Conservation (phyloP, 2,113 vertebrate genomes). For the Takifugu bimaculatus region DNA sequence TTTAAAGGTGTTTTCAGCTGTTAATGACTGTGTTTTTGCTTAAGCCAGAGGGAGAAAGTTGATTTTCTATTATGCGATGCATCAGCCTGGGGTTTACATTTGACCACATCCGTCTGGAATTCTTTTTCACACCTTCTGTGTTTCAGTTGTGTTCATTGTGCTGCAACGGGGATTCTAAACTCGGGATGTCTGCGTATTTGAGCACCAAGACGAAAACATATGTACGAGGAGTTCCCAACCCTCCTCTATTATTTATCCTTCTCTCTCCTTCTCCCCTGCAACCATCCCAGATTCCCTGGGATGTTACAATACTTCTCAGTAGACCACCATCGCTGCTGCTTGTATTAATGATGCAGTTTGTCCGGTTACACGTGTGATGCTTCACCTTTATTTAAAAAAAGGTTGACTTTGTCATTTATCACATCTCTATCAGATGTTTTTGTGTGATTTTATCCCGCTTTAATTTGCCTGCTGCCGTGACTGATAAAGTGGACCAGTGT, state of each 20-base stretch:
- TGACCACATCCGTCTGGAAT: no score
- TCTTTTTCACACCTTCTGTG: not conserved
- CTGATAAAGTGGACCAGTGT: constrained; percentile 33
- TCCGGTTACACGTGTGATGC: constrained; percentile 9
- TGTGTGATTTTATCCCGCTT: constrained; percentile 27
- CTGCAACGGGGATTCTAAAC: not conserved
- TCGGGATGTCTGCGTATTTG: constrained; percentile 1
- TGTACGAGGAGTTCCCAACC: constrained; percentile 48
- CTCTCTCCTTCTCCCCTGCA: constrained; percentile 36
- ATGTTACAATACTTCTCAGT: constrained; percentile 23
- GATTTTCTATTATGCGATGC: constrained; percentile 6
- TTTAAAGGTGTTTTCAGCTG: constrained; percentile 16
- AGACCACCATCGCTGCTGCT: constrained; percentile 20
- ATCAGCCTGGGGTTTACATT: not conserved
- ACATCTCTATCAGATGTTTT: constrained; percentile 27
- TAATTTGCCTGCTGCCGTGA: constrained; percentile 11
- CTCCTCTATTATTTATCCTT: constrained; percentile 66
- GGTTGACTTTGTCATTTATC: constrained; percentile 14
- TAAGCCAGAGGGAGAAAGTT: constrained; percentile 21
- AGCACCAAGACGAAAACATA: constrained; percentile 15
- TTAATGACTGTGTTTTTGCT: constrained; percentile 24
- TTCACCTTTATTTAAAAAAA: not conserved
- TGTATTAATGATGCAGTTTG: not conserved
- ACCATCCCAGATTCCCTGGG: constrained; percentile 37
- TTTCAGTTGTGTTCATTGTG: constrained; percentile 1